Evolutionary conservation across 1,140 invertebrate genomes (phyloP).

Genomic region (Trachymyrmex septentrionalis): DNA sequence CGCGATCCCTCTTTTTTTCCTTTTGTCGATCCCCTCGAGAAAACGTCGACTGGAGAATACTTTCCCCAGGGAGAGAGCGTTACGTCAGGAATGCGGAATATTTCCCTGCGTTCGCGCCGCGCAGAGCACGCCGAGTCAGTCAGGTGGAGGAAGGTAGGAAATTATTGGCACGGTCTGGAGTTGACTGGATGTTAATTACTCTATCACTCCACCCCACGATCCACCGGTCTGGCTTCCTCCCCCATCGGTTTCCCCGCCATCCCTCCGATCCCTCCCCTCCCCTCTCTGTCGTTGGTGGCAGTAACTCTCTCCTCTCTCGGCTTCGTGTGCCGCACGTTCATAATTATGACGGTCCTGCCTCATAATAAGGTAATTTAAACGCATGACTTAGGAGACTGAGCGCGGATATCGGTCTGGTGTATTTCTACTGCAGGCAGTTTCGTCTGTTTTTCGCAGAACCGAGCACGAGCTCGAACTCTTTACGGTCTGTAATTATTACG

Average conservation of each 20-base stretch:
- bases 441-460: conserved; percentile 57
- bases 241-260: background rate
- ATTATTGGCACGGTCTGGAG: conserved; percentile 78
- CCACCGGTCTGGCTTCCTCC: conserved; percentile 31
- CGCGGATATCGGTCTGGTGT: conserved; percentile 66
- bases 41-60: conserved; percentile 29
- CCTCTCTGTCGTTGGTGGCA: conserved; percentile 24
- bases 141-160: conserved; percentile 70
- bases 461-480: conserved; percentile 57
- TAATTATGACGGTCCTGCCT: conserved; percentile 78
- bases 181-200: conserved; percentile 83
- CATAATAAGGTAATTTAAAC: conserved; percentile 83
- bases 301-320: conserved; percentile 14
- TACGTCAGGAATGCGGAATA: conserved; percentile 38
- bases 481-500: conserved; percentile 63
- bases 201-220: conserved; percentile 71
- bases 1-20: background rate
- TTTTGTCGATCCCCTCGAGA: background rate
- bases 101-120: conserved; percentile 39
- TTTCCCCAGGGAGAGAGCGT: conserved; percentile 24
- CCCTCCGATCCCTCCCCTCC: background rate
- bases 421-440: conserved; percentile 64
- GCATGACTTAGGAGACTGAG: conserved; percentile 78
- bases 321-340: conserved; percentile 30
- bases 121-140: conserved; percentile 51